Evolutionary conservation across 1,140 invertebrate species (phyloP).

Genomic region (Cryptotermes secundus): DNA sequence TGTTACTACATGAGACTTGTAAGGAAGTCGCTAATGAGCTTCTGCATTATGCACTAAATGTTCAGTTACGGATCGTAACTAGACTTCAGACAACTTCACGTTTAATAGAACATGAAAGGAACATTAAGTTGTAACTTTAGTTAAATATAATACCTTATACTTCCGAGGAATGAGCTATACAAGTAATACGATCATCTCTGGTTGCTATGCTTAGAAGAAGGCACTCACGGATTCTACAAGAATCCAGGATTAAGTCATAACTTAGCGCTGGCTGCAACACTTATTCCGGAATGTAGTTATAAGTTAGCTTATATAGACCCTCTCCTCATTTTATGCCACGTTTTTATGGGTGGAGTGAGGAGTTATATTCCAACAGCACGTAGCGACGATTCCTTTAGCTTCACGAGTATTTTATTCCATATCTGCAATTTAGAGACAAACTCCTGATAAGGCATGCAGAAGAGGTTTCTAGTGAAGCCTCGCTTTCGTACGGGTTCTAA

Average conservation of each 20-base stretch:
- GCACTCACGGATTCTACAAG: neutral
- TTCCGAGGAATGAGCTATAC: neutral
- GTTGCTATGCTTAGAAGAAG: too few relatives aligned
- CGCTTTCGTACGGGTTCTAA: neutral
- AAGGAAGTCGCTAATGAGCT: too few relatives aligned
- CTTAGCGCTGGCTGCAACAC: neutral
- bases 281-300: neutral
- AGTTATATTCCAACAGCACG: neutral
- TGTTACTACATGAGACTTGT: too few relatives aligned
- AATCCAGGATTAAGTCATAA: neutral
- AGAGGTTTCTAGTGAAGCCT: neutral
- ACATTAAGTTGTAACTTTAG: neutral
- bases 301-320: neutral
- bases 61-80: too few relatives aligned
- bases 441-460: neutral
- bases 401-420: neutral
- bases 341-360: neutral
- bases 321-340: neutral
- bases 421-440: neutral
- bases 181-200: too few relatives aligned
- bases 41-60: too few relatives aligned
- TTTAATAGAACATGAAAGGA: too few relatives aligned
- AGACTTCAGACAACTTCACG: too few relatives aligned
- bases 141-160: neutral
- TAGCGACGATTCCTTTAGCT: neutral